phyloP scores from a whole-genome alignment of 2,797 vertebrate species.

The Tauraco hartlaubi region DNA sequence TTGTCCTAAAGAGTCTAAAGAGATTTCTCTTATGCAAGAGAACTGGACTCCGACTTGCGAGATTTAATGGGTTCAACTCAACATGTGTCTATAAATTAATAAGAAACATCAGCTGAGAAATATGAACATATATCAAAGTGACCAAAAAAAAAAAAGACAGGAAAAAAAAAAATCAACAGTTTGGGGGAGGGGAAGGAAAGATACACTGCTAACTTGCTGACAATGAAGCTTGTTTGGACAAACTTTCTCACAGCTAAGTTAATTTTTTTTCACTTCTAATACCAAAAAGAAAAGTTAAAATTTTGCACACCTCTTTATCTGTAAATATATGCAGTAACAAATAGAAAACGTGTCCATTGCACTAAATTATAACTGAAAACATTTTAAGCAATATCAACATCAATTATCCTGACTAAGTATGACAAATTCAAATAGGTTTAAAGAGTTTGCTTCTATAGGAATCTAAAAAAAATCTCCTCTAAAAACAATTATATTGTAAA shows the following conservation, averaged over 20 bases:
- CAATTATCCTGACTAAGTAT: slow-evolving; percentile 4
- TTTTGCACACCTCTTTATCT: slow-evolving; percentile 9
- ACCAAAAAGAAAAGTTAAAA: neutral
- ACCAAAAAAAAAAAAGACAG: slow-evolving; percentile 76
- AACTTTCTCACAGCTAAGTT: slow-evolving; percentile 53
- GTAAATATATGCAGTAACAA: neutral
- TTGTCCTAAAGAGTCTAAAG: slow-evolving; percentile 85
- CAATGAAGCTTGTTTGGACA: slow-evolving; percentile 62
- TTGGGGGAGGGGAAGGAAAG: slow-evolving; percentile 20
- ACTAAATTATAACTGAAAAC: slow-evolving; percentile 1
- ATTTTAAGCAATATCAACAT: neutral
- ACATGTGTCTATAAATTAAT: slow-evolving; percentile 90
- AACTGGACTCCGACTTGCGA: slow-evolving; percentile 83
- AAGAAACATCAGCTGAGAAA: slow-evolving; percentile 84
- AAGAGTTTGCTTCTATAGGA: neutral
- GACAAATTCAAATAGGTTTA: slow-evolving; percentile 12
- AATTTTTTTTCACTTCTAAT: neutral
- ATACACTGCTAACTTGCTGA: slow-evolving; percentile 77
- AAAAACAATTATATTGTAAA: neutral
- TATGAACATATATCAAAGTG: slow-evolving; percentile 82
- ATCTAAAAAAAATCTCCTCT: neutral
- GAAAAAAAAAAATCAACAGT: slow-evolving; percentile 77
- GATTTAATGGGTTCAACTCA: slow-evolving; percentile 92
- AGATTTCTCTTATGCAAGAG: slow-evolving; percentile 69
- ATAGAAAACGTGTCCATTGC: slow-evolving; percentile 11